A percentile compares a stretch with the other conserved stretches of the same genome.
Evolutionary conservation across 2,888 invertebrate genomes (phyloP).

Genomic region (Charanyca ferruginea): DNA sequence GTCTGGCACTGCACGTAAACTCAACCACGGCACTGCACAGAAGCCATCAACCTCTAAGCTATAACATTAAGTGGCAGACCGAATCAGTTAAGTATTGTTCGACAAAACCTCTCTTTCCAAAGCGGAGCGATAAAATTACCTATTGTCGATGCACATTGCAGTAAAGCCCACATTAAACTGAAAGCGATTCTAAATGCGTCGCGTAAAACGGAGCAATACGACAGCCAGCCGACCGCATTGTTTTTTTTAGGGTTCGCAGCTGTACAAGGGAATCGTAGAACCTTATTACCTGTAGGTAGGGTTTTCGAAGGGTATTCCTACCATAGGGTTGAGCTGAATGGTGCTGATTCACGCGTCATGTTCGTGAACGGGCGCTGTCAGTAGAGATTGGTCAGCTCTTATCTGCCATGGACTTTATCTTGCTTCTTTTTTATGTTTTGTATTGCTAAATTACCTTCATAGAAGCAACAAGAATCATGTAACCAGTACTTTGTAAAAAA

Average conservation of each 20-base stretch:
- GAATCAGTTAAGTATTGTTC: slow-evolving; percentile 72
- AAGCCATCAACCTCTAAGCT: slow-evolving; percentile 48
- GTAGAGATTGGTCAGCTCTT: too few species aligned
- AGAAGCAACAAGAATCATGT: too few species aligned
- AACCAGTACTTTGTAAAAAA: too few species aligned
- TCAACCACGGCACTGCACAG: slow-evolving; percentile 15
- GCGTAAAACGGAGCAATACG: slow-evolving; percentile 75
- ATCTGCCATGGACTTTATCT: too few species aligned
- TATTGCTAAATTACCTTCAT: too few species aligned
- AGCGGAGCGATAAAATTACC: slow-evolving; percentile 81
- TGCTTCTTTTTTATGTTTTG: too few species aligned
- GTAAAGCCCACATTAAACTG: slow-evolving; percentile 83
- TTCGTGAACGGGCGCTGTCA: too few species aligned
- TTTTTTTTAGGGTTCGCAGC: slow-evolving; percentile 56
- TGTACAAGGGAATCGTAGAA: not conserved
- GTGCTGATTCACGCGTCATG: too few species aligned
- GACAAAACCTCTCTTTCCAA: slow-evolving; percentile 69
- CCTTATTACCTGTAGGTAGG: not conserved
- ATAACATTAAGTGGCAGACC: slow-evolving; percentile 58
- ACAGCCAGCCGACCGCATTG: slow-evolving; percentile 63
- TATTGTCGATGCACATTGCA: slow-evolving; percentile 82
- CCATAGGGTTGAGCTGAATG: too few species aligned
- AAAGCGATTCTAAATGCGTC: slow-evolving; percentile 84
- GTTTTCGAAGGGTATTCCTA: not conserved
- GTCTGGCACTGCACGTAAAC: slow-evolving; percentile 44